These are phyloP conservation scores for Parauchenoglanis punctatus DNA, from an alignment of 2,797 vertebrate genomes.

Conservation along the genomic window DNA sequence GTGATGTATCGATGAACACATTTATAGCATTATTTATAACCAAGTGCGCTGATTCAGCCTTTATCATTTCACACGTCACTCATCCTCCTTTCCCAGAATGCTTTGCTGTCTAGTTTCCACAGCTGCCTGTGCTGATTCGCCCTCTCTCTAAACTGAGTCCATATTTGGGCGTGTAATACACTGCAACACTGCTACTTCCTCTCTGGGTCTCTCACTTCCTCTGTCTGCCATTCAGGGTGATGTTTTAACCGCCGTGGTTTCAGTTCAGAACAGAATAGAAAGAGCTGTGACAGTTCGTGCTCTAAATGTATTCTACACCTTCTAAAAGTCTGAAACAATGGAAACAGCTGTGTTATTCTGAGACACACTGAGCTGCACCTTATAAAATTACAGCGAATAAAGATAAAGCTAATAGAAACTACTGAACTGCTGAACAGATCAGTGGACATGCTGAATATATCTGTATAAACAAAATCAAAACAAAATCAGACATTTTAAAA, in stretches of 20 bases:
- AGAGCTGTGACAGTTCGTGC: not conserved
- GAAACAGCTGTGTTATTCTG: not conserved
- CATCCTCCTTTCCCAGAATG: slow-evolving; percentile 9
- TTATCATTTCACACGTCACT: too few species aligned
- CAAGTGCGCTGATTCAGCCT: not conserved
- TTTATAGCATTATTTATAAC: not conserved
- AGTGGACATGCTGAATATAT: not conserved
- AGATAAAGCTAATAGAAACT: not conserved
- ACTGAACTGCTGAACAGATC: not conserved
- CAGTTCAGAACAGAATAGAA: slow-evolving; percentile 13
- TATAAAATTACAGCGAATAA: too few species aligned
- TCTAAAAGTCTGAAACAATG: not conserved
- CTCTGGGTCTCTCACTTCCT: slow-evolving; percentile 42
- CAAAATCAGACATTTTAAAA: not conserved
- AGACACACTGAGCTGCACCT: not conserved
- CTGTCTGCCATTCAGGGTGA: slow-evolving; percentile 36
- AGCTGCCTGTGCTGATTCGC: slow-evolving; percentile 3
- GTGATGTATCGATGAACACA: too few species aligned
- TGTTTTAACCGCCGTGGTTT: not conserved
- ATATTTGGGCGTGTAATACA: slow-evolving; percentile 69
- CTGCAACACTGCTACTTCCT: slow-evolving; percentile 70
- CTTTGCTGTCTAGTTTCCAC: not conserved
- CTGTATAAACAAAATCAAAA: not conserved
- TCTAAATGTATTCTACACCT: too few species aligned
- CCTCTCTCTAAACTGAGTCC: slow-evolving; percentile 46